Conservation (phyloP, 2,888 invertebrate genomes). For the Ceramica pisi region DNA sequence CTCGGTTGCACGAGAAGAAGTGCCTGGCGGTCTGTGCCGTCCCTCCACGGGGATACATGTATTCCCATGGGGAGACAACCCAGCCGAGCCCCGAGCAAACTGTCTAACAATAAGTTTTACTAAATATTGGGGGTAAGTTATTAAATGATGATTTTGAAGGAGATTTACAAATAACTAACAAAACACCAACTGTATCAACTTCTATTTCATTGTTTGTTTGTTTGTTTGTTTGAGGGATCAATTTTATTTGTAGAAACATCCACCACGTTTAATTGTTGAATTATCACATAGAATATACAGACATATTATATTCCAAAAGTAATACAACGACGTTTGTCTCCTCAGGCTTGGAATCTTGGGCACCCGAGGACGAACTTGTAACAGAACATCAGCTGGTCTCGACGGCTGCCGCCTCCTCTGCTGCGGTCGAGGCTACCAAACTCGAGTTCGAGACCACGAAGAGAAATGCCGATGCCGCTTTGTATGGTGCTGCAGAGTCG, state of each 20-base stretch:
- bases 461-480: conserved; percentile 97
- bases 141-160: no score
- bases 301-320: not conserved
- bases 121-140: not conserved
- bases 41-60: no score
- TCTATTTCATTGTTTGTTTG: no score
- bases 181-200: not conserved
- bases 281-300: not conserved
- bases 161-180: no score
- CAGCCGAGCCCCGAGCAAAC: no score
- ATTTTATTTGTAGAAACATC: no score
- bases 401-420: conserved; percentile 97
- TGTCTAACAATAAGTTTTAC: not conserved
- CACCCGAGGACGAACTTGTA: conserved; percentile 95
- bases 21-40: no score
- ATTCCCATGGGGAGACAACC: no score
- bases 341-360: conserved; percentile 95
- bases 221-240: no score
- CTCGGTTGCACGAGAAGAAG: no score
- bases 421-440: conserved; percentile 97
- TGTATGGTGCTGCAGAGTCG: conserved; percentile 97
- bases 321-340: not conserved
- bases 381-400: conserved; percentile 95
- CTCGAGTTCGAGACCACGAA: conserved; percentile 94
- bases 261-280: no score